Percentiles rank a stretch among this genome's conserved stretches.
Evolutionary conservation across 2,888 invertebrate species (phyloP).

Genomic region (Galeopsomyia nigrocyanea): DNA sequence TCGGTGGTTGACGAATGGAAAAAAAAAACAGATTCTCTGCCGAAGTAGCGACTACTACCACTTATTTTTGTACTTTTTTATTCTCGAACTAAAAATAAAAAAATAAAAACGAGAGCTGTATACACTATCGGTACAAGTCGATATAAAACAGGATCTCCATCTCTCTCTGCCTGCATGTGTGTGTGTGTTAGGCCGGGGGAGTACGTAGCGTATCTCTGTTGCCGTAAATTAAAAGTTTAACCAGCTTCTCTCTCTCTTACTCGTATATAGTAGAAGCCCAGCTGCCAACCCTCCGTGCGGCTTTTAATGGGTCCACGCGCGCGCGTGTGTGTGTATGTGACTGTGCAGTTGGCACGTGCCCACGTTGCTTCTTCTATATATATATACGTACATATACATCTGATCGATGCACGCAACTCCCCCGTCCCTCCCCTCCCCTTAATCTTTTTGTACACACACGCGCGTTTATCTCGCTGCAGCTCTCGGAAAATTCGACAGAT

Average conservation of each 20-base stretch:
- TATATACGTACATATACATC: not conserved
- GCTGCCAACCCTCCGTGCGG: slow-evolving; percentile 16
- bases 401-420: not conserved
- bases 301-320: slow-evolving; percentile 15
- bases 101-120: no score
- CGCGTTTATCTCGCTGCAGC: not conserved
- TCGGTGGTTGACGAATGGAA: no score
- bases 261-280: slow-evolving; percentile 1
- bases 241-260: not conserved
- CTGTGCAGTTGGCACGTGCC: slow-evolving; percentile 37
- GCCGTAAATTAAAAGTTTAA: slow-evolving; percentile 39
- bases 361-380: no score
- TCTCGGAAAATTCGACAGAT: slow-evolving; percentile 11
- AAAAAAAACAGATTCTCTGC: no score
- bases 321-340: not conserved
- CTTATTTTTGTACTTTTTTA: no score
- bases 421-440: not conserved
- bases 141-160: no score
- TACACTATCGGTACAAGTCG: no score
- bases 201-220: no score
- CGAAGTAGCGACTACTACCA: no score
- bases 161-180: no score
- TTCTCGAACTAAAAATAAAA: no score
- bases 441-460: not conserved
- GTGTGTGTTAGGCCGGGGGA: no score